Conservation (phyloP, 2,113 vertebrate genomes). For the Ochotona princeps region DNA sequence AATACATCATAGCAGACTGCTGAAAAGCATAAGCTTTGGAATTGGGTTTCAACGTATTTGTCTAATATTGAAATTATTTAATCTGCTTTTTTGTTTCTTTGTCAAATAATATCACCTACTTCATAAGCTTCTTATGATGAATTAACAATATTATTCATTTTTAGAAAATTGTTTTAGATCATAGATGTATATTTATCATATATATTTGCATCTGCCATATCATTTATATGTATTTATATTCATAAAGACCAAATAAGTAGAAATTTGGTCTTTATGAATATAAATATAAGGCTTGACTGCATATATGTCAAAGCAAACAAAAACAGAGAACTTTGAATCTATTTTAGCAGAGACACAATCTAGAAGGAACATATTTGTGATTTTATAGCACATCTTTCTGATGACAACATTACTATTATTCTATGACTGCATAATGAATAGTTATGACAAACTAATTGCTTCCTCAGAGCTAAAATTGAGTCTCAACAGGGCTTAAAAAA, state of each 20-base stretch:
- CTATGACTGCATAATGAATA: not conserved
- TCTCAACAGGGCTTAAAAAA: not conserved
- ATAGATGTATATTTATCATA: not conserved
- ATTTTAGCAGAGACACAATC: not conserved
- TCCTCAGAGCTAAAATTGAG: slow-evolving; percentile 37
- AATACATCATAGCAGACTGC: not conserved
- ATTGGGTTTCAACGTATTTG: not conserved
- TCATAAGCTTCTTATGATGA: not conserved
- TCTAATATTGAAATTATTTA: not conserved
- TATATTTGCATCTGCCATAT: too few species aligned
- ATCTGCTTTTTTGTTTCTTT: not conserved
- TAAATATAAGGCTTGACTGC: too few species aligned
- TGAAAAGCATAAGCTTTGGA: not conserved
- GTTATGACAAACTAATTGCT: slow-evolving; percentile 32
- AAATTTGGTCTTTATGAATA: too few species aligned
- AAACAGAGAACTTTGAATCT: not conserved
- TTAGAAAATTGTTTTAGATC: not conserved
- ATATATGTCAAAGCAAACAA: too few species aligned
- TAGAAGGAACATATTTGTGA: not conserved
- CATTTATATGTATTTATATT: too few species aligned
- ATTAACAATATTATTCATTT: not conserved
- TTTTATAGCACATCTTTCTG: not conserved
- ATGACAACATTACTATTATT: not conserved
- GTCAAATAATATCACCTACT: not conserved
- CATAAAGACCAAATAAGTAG: not conserved